Evolutionary conservation across 2,797 vertebrate genomes (phyloP).

Genomic region (Macropodus opercularis): DNA sequence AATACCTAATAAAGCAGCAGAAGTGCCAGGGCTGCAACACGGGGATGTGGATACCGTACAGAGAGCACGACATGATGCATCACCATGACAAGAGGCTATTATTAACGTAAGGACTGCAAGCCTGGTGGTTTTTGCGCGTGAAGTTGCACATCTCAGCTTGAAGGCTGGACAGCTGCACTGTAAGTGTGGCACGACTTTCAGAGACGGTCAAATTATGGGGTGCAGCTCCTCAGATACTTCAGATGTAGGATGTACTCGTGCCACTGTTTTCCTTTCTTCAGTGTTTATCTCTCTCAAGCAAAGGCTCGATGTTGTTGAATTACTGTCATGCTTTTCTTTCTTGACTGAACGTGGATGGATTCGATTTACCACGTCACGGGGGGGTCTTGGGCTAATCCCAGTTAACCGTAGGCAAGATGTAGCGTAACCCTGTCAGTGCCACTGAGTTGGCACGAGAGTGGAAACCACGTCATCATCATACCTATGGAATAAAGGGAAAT

Average conservation of each 20-base stretch:
- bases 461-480: too few species aligned
- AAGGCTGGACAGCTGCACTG: constrained; percentile 37
- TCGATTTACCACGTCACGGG: too few species aligned
- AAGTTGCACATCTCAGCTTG: constrained; percentile 51
- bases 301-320: neutral
- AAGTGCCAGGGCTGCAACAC: constrained; percentile 50
- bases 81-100: constrained; percentile 56
- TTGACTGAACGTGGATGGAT: too few species aligned
- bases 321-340: too few species aligned
- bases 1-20: constrained; percentile 69
- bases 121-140: constrained; percentile 43
- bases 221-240: constrained; percentile 4
- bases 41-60: constrained; percentile 46
- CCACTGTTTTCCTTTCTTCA: neutral
- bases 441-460: too few species aligned
- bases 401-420: too few species aligned
- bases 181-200: constrained; percentile 20
- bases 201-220: constrained; percentile 33
- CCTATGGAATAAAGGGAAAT: too few species aligned
- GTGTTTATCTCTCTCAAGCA: neutral
- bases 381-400: too few species aligned
- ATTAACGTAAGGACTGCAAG: constrained; percentile 51
- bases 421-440: too few species aligned
- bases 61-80: constrained; percentile 64
- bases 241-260: neutral